phyloP scores from a whole-genome alignment of 2,888 invertebrate species.

The Drosophila mimetica region DNA sequence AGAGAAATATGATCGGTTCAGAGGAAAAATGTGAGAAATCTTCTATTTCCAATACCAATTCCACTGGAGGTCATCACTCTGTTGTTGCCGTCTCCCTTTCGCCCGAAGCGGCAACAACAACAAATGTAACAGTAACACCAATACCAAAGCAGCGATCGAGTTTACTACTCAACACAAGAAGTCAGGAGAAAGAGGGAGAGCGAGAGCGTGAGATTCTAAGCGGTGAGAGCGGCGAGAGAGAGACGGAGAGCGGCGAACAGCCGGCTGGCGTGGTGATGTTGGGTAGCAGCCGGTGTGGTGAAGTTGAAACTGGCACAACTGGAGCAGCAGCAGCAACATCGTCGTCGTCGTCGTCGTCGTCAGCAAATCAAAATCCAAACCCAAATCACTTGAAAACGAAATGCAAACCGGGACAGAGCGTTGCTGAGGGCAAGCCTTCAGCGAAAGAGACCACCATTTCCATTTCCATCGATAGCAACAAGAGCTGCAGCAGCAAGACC shows the following conservation, averaged over 20 bases:
- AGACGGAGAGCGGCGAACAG: slow-evolving; percentile 44
- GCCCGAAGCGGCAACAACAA: slow-evolving; percentile 63
- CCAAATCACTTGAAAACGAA: slow-evolving; percentile 82
- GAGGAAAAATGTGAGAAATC: slow-evolving; percentile 81
- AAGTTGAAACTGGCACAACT: slow-evolving; percentile 68
- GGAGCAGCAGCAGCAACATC: slow-evolving; percentile 27
- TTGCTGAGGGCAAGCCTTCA: slow-evolving; percentile 56
- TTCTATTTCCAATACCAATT: slow-evolving; percentile 41
- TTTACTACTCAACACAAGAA: slow-evolving; percentile 65
- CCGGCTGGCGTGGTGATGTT: slow-evolving; percentile 32
- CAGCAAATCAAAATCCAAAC: slow-evolving; percentile 58
- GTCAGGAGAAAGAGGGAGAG: slow-evolving; percentile 44
- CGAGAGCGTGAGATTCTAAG: slow-evolving; percentile 31
- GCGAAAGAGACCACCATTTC: slow-evolving; percentile 23
- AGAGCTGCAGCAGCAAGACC: slow-evolving; percentile 46
- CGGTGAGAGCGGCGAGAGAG: slow-evolving; percentile 60
- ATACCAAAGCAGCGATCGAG: slow-evolving; percentile 81
- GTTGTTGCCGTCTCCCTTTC: slow-evolving; percentile 53
- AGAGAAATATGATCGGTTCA: slow-evolving; percentile 45
- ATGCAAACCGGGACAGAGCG: slow-evolving; percentile 82
- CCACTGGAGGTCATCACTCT: slow-evolving; percentile 81
- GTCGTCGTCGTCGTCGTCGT: slow-evolving; percentile 23
- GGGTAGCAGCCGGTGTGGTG: slow-evolving; percentile 55
- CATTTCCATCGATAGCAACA: slow-evolving; percentile 19
- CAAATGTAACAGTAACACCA: slow-evolving; percentile 53